Percentiles rank a stretch among this genome's conserved stretches.
Evolutionary conservation across 2,113 vertebrate genomes (phyloP).

Genomic region (Pluvianellus socialis): DNA sequence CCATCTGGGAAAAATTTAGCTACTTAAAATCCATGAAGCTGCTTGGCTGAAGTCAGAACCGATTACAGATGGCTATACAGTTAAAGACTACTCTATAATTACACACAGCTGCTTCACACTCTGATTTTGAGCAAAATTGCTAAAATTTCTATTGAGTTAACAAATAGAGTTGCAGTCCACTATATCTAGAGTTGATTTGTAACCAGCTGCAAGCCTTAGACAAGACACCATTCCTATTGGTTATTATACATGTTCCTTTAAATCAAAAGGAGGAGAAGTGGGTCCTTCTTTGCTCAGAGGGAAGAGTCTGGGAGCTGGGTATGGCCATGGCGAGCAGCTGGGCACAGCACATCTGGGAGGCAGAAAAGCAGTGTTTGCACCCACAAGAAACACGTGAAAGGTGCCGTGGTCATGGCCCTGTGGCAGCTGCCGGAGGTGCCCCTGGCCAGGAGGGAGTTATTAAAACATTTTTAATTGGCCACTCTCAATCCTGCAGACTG

Average conservation of each 20-base stretch:
- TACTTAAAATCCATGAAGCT: slow-evolving; percentile 50
- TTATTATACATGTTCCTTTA: slow-evolving; percentile 20
- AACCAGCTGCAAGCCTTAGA: slow-evolving; percentile 70
- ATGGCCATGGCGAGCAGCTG: slow-evolving; percentile 78
- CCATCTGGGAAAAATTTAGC: slow-evolving; percentile 63
- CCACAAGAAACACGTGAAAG: slow-evolving; percentile 75
- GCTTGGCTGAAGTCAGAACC: slow-evolving; percentile 73
- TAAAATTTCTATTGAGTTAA: slow-evolving; percentile 54
- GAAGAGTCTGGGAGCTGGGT: slow-evolving; percentile 74
- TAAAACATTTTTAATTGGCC: neutral
- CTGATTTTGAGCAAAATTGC: slow-evolving; percentile 70
- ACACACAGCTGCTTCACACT: slow-evolving; percentile 37
- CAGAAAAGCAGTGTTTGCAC: slow-evolving; percentile 83
- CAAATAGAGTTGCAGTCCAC: slow-evolving; percentile 34
- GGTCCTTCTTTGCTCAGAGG: slow-evolving; percentile 74
- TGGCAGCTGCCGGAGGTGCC: slow-evolving; percentile 83
- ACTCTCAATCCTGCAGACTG: neutral
- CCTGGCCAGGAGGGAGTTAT: slow-evolving; percentile 76
- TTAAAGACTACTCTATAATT: neutral
- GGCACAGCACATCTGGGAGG: slow-evolving; percentile 78
- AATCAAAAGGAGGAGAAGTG: slow-evolving; percentile 60
- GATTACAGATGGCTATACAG: neutral
- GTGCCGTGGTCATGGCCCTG: slow-evolving; percentile 80
- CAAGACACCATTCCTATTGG: slow-evolving; percentile 42
- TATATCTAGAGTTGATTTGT: slow-evolving; percentile 55